These are phyloP conservation scores for Pseudochromis fuscus DNA, from an alignment of 2,797 vertebrate genomes.

Conservation along the genomic window DNA sequence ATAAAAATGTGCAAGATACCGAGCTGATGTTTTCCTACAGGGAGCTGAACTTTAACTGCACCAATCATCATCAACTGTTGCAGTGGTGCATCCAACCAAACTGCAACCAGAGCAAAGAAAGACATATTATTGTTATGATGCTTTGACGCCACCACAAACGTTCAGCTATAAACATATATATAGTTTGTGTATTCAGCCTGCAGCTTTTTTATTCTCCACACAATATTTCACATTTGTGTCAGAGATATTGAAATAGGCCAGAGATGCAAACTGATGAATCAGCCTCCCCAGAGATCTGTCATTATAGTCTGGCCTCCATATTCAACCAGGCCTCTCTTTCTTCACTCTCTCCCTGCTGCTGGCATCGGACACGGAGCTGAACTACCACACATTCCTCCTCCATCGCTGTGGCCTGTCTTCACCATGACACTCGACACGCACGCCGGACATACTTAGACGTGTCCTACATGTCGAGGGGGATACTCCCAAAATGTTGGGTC, in stretches of 20 bases:
- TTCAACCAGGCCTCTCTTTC: slow-evolving; percentile 7
- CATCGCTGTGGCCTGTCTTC: neutral
- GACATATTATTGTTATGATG: no score
- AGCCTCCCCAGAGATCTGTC: slow-evolving; percentile 43
- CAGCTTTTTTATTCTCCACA: neutral
- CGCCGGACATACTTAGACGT: neutral
- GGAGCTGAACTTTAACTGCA: neutral
- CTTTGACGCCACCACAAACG: no score
- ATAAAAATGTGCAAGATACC: neutral
- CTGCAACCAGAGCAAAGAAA: no score
- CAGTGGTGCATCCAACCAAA: neutral
- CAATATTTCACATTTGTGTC: slow-evolving; percentile 21
- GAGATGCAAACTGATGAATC: slow-evolving; percentile 51
- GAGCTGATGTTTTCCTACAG: neutral
- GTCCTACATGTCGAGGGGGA: neutral
- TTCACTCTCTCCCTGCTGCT: slow-evolving; percentile 3
- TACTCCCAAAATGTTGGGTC: neutral
- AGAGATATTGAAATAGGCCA: slow-evolving; percentile 44
- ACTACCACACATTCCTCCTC: neutral
- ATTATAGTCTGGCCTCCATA: slow-evolving; percentile 56
- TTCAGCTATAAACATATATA: neutral
- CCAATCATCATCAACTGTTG: neutral
- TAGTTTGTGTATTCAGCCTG: neutral
- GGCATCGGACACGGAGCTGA: neutral
- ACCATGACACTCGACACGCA: neutral